Conservation (phyloP, 2,888 invertebrate species). For the Netelia melanura region DNA sequence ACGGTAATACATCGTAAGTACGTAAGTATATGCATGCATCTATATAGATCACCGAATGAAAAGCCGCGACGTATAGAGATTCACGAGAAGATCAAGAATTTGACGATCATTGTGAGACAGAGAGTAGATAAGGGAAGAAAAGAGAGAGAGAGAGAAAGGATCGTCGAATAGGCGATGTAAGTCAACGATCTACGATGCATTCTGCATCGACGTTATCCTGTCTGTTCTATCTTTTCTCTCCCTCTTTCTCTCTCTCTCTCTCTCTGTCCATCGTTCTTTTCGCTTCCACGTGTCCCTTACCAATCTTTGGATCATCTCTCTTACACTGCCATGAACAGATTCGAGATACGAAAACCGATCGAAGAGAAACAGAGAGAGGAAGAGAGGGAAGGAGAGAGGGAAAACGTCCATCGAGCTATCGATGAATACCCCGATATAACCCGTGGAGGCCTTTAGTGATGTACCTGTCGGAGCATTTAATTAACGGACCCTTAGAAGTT, state of each 20-base stretch:
- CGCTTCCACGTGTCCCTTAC: conserved; percentile 49
- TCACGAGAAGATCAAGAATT: neutral
- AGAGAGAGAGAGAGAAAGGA: neutral
- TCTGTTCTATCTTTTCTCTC: conserved; percentile 12
- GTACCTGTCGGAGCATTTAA: conserved; percentile 83
- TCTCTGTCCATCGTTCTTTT: conserved; percentile 9
- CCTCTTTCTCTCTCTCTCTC: conserved; percentile 42
- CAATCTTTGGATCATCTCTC: conserved; percentile 44
- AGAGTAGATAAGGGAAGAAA: conserved; percentile 9
- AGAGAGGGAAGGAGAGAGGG: neutral
- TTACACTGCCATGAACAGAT: conserved; percentile 44
- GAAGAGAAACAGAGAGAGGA: neutral
- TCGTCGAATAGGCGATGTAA: conserved; percentile 54
- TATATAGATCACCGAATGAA: conserved; percentile 28
- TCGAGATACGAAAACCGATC: conserved; percentile 14
- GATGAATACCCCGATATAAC: conserved; percentile 69
- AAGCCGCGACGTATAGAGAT: neutral
- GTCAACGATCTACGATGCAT: conserved; percentile 13
- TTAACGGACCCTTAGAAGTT: conserved; percentile 80
- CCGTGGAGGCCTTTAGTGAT: conserved; percentile 76
- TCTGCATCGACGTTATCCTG: conserved; percentile 21
- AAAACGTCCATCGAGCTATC: conserved; percentile 15
- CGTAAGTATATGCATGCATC: neutral
- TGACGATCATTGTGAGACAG: conserved; percentile 3
- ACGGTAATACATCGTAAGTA: conserved; percentile 25